Conservation (phyloP, 2,113 vertebrate species). For the Dascyllus trimaculatus region DNA sequence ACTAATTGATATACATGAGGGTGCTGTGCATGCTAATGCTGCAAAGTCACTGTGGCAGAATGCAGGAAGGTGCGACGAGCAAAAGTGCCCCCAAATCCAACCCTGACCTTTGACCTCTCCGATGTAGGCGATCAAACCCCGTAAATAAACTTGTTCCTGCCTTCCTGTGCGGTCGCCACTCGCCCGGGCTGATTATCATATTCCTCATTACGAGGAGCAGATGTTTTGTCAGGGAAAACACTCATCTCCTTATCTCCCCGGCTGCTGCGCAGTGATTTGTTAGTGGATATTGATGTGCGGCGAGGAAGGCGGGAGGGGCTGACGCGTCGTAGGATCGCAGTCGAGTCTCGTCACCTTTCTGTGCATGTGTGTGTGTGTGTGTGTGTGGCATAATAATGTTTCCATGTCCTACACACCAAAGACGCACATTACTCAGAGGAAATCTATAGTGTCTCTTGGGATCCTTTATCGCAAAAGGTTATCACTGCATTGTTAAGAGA, state of each 20-base stretch:
- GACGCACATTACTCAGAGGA: conserved; percentile 69
- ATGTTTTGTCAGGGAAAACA: conserved; percentile 67
- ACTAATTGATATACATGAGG: conserved; percentile 43
- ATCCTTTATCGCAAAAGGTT: conserved; percentile 74
- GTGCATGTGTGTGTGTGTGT: conserved; percentile 21
- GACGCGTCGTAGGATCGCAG: conserved; percentile 43
- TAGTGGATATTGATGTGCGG: conserved; percentile 43
- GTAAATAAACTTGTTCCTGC: conserved; percentile 9
- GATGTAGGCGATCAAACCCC: background rate
- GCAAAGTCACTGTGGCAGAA: conserved; percentile 36
- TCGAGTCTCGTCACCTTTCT: conserved; percentile 55
- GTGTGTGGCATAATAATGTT: conserved; percentile 70
- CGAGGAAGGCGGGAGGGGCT: conserved; percentile 24
- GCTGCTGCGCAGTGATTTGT: conserved; percentile 44
- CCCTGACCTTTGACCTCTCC: conserved; percentile 47
- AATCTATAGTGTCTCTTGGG: conserved; percentile 52
- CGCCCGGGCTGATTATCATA: conserved; percentile 40
- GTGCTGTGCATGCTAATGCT: conserved; percentile 33
- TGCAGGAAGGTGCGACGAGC: conserved; percentile 1
- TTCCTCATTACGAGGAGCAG: conserved; percentile 62
- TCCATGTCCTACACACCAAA: conserved; percentile 68
- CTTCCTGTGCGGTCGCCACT: conserved; percentile 12
- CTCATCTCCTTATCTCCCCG: conserved; percentile 53
- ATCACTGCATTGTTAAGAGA: conserved; percentile 63
- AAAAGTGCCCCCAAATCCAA: background rate